phyloP scores from a whole-genome alignment of 2,113 vertebrate species.

The Gnathonemus echidnorhynchus region DNA sequence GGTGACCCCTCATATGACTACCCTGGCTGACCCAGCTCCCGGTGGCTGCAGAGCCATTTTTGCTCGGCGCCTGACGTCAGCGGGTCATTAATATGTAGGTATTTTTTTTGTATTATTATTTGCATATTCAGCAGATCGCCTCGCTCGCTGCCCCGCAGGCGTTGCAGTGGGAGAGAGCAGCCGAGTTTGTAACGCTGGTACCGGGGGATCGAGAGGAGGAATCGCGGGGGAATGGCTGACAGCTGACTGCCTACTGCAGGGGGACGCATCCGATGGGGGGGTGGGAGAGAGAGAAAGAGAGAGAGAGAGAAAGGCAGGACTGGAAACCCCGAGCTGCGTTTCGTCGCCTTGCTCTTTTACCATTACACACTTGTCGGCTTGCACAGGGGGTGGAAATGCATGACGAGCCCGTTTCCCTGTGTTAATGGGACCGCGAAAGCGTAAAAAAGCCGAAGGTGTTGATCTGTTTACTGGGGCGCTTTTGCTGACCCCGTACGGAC shows the following conservation, averaged over 20 bases:
- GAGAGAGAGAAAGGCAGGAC: background rate
- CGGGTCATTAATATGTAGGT: slow-evolving; percentile 32
- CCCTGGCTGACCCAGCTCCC: background rate
- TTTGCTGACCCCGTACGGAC: slow-evolving; percentile 29
- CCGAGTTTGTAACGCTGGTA: slow-evolving; percentile 44
- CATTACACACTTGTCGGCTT: slow-evolving; percentile 20
- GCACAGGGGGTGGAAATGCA: slow-evolving; percentile 19
- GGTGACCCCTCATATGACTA: background rate
- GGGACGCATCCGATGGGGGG: slow-evolving; percentile 31
- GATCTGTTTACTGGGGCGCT: slow-evolving; percentile 47
- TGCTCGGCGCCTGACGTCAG: slow-evolving; percentile 20
- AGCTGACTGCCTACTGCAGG: slow-evolving; percentile 46
- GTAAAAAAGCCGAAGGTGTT: slow-evolving; percentile 47
- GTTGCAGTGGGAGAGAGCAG: slow-evolving; percentile 36
- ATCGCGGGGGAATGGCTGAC: slow-evolving; percentile 53
- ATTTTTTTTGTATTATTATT: slow-evolving; percentile 5
- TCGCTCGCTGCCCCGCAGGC: slow-evolving; percentile 53
- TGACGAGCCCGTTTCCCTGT: slow-evolving; percentile 23
- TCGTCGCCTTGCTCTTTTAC: slow-evolving; percentile 17
- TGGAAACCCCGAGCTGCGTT: background rate
- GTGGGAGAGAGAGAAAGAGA: background rate
- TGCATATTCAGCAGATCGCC: slow-evolving; percentile 31
- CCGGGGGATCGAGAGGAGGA: slow-evolving; percentile 44
- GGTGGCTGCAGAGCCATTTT: background rate
- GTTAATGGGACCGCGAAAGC: slow-evolving; percentile 55